Evolutionary conservation across 2,888 invertebrate genomes (phyloP).

Genomic region (Biston betularia): DNA sequence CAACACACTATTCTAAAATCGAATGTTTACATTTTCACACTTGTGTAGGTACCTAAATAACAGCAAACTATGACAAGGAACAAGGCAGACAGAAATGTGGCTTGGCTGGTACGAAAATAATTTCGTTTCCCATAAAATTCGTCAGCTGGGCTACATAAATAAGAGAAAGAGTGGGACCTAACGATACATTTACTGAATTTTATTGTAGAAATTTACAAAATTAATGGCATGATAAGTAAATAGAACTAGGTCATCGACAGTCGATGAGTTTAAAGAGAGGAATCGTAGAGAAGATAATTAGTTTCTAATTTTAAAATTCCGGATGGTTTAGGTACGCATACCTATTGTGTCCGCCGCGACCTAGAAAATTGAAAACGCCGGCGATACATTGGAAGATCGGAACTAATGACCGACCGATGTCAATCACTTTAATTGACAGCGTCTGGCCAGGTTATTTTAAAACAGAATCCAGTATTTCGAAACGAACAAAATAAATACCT

Average conservation of each 20-base stretch:
- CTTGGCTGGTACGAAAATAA: conserved; percentile 34
- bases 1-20: conserved; percentile 20
- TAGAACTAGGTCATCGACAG: conserved; percentile 26
- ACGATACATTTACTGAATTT: conserved; percentile 34
- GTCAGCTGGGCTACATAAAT: conserved; percentile 43
- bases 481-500: conserved; percentile 37
- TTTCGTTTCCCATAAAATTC: conserved; percentile 39
- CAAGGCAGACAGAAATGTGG: conserved; percentile 26
- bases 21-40: conserved; percentile 30
- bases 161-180: conserved; percentile 34
- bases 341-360: conserved; percentile 46
- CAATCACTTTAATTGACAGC: conserved; percentile 84
- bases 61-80: no score
- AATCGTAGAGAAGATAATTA: conserved; percentile 38
- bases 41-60: conserved; percentile 1
- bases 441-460: conserved; percentile 56
- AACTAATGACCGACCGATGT: conserved; percentile 79
- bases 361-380: conserved; percentile 54
- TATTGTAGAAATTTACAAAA: conserved; percentile 36
- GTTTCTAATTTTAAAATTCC: conserved; percentile 41
- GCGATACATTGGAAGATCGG: conserved; percentile 40
- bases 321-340: conserved; percentile 22
- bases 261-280: conserved; percentile 24
- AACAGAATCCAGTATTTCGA: conserved; percentile 59
- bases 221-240: conserved; percentile 16